Evolutionary conservation across 2,113 vertebrate genomes (phyloP), one percentile per base, ranked within the genome.

Genomic region (Potamarius usumacintae): DNA sequence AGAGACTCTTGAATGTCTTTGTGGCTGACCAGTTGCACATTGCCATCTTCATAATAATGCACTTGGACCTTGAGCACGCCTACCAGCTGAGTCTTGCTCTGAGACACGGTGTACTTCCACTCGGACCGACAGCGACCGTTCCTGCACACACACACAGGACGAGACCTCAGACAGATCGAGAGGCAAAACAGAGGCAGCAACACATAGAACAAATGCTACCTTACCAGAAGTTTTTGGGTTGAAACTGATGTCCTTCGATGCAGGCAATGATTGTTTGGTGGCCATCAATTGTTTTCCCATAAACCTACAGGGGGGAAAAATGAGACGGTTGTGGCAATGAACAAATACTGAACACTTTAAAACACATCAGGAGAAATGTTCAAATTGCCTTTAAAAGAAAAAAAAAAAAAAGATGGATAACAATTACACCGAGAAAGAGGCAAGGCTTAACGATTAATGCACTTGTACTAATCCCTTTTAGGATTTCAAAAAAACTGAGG

Each of bases 191-290:
- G 5, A 52, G 42, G 58, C 18, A 42, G 11, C 20, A 65, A 20
- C 25, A 53, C 0, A 52, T 11, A 62, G 14, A 10, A 14, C 11
- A 20, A 50, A 76, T 69, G 27, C 69, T 90, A 94, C 12, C 58
- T 96, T 96, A 99, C 97, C 97, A 99, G 93, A 99, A 99, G 92
- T 99, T 99, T 95, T 98, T 97, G 82, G 97, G 97, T 92, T 99
- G 97, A 95, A 98, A 99, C 84, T 98, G 97, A 95, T 99, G 98
- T 89, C 97, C 96, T 94, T 99, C 97, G 72, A 99, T 98, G 92
- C 97, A 99, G 82, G 97, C 97, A 91, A 98, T 99, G 93, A 99
- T 97, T 88, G 97, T 99, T 93, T 98, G 95, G 92, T 98, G 97
- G n/a, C 97, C 98, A 94, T 99, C 97, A 86, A 99, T 96, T 82